Conservation (phyloP, 2,888 invertebrate genomes). For the Creontiades dilutus region DNA sequence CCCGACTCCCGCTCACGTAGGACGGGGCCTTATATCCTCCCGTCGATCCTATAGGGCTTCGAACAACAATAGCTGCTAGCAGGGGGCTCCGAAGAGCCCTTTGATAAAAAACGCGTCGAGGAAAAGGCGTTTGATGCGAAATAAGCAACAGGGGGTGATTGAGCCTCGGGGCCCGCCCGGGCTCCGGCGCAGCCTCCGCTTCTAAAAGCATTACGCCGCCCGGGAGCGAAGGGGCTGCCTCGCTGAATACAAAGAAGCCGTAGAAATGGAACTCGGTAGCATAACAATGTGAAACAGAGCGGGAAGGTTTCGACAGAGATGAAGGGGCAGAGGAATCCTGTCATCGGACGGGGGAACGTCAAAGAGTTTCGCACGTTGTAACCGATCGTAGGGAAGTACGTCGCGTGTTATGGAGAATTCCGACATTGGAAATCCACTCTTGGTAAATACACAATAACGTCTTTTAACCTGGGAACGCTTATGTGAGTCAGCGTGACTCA, state of each 20-base stretch:
- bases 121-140: constrained; percentile 35
- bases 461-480: no score
- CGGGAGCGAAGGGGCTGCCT: background rate
- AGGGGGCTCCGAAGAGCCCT: background rate
- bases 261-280: background rate
- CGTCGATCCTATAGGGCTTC: background rate
- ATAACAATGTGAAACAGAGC: constrained; percentile 42
- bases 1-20: no score
- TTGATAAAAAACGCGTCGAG: constrained; percentile 11
- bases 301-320: constrained; percentile 13
- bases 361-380: background rate
- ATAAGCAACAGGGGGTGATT: constrained; percentile 42
- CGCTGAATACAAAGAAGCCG: constrained; percentile 32
- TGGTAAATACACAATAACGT: no score
- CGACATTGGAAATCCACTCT: no score
- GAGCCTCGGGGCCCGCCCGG: background rate
- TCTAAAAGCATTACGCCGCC: constrained; percentile 12
- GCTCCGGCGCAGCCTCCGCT: background rate
- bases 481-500: no score
- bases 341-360: background rate
- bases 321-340: background rate
- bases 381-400: no score
- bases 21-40: no score
- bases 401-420: no score
- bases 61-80: background rate